phyloP scores from a whole-genome alignment of 2,113 vertebrate species.

The Phyllopteryx taeniolatus region DNA sequence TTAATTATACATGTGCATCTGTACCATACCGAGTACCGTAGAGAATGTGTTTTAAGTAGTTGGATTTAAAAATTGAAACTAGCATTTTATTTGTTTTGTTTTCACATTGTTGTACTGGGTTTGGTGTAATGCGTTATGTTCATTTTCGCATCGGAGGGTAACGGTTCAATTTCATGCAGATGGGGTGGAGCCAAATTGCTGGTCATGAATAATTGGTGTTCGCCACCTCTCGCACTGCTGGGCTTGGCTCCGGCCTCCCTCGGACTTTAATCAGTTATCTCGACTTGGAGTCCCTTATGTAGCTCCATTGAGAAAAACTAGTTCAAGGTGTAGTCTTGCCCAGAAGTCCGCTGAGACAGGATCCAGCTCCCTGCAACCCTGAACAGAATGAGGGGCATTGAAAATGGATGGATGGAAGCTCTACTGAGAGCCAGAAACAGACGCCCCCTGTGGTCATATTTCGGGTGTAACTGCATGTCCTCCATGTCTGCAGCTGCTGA shows the following conservation, averaged over 20 bases:
- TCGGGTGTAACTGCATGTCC: neutral
- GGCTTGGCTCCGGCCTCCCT: too few relatives aligned
- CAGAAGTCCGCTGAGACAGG: too few relatives aligned
- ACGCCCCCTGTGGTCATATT: neutral
- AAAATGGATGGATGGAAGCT: too few relatives aligned
- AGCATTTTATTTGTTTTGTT: neutral
- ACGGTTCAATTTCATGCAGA: neutral
- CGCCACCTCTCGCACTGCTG: too few relatives aligned
- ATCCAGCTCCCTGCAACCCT: too few relatives aligned
- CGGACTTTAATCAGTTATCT: neutral
- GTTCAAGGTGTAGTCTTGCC: too few relatives aligned
- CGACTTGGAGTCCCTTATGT: neutral
- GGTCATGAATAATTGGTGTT: neutral
- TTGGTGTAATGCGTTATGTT: neutral
- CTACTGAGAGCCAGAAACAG: neutral
- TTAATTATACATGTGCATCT: neutral
- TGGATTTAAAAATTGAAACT: neutral
- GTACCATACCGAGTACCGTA: neutral
- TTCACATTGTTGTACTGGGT: neutral
- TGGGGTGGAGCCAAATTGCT: neutral
- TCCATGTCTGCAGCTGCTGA: conserved; percentile 40
- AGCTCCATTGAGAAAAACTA: too few relatives aligned
- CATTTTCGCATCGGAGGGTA: neutral
- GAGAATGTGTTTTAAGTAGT: neutral
- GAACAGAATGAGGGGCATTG: too few relatives aligned